Conservation (phyloP, 2,113 vertebrate species). For the Rhea americana region DNA sequence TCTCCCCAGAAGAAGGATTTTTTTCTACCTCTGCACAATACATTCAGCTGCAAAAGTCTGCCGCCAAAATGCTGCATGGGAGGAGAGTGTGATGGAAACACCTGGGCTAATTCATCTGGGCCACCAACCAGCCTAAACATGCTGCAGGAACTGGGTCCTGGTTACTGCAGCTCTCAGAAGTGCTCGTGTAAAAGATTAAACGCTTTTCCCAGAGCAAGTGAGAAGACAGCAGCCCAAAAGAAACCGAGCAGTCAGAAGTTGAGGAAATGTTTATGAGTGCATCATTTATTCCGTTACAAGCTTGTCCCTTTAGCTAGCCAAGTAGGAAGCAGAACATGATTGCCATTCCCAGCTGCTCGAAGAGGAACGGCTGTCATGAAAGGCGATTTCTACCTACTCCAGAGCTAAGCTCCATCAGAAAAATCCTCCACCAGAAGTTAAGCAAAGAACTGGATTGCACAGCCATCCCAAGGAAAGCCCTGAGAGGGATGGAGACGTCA, state of each 20-base stretch:
- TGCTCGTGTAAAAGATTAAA: background rate
- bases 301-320: background rate
- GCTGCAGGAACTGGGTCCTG: background rate
- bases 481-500: too few relatives aligned
- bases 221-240: background rate
- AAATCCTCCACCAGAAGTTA: background rate
- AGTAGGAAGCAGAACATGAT: background rate
- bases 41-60: background rate
- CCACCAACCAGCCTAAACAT: background rate
- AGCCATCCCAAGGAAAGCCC: background rate
- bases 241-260: background rate
- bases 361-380: constrained; percentile 7
- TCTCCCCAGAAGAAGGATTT: background rate
- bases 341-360: background rate
- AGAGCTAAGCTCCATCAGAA: constrained; percentile 31
- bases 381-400: constrained; percentile 11
- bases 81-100: fast-evolving
- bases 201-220: background rate
- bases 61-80: fast-evolving
- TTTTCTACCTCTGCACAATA: background rate
- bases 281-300: constrained; percentile 46
- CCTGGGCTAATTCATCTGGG: background rate
- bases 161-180: fast-evolving
- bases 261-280: background rate
- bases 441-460: background rate